Conservation (phyloP, 2,113 vertebrate species). For the Pelodiscus sinensis region DNA sequence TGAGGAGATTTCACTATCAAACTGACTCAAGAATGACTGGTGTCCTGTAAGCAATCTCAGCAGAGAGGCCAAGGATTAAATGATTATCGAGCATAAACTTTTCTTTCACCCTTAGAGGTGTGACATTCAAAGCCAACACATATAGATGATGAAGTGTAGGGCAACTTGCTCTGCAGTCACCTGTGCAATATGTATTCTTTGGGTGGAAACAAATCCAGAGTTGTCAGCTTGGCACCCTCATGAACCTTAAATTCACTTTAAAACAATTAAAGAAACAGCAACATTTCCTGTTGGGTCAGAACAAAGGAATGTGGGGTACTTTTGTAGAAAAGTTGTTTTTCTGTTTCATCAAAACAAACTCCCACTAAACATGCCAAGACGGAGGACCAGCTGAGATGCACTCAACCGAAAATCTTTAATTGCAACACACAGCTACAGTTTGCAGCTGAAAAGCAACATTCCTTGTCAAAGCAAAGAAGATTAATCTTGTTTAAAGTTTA, state of each 20-base stretch:
- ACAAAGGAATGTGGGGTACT: neutral
- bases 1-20: neutral
- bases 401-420: neutral
- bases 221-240: neutral
- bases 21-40: neutral
- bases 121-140: neutral
- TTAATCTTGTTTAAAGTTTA: neutral
- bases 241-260: neutral
- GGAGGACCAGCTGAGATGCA: neutral
- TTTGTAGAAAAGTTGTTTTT: neutral
- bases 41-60: neutral
- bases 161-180: neutral
- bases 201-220: neutral
- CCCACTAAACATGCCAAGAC: too few species aligned
- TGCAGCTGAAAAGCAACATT: neutral
- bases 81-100: neutral
- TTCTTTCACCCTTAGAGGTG: neutral
- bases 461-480: neutral
- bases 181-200: neutral
- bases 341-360: neutral
- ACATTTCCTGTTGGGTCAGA: neutral
- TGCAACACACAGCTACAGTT: neutral
- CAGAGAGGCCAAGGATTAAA: neutral
- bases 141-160: neutral
- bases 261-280: neutral